phyloP scores from a whole-genome alignment of 2,888 invertebrate species.

The Sinotaia quadrata region DNA sequence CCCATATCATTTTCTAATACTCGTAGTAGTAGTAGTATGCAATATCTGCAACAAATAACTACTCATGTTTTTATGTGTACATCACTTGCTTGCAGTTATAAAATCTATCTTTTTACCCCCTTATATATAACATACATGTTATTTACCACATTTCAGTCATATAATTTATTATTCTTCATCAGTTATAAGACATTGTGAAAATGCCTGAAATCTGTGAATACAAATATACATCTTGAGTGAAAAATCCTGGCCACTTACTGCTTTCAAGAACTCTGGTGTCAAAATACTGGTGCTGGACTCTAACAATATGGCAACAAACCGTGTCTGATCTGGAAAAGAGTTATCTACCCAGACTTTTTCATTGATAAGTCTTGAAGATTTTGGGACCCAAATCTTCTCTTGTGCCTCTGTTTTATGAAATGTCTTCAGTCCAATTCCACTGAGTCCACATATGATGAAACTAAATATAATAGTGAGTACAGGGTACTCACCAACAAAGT shows the following conservation, averaged over 20 bases:
- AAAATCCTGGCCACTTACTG: no score
- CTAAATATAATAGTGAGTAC: constrained; percentile 47
- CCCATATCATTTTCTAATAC: no score
- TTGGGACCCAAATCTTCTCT: constrained; percentile 61
- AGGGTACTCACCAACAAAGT: constrained; percentile 52
- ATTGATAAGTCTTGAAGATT: constrained; percentile 48
- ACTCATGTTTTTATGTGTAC: no score
- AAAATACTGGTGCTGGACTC: constrained; percentile 44
- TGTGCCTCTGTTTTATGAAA: constrained; percentile 53
- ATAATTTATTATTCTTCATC: no score
- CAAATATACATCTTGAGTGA: no score
- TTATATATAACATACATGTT: no score
- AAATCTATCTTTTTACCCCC: neutral
- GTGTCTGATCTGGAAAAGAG: constrained; percentile 52
- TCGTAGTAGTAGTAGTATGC: no score
- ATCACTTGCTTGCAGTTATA: neutral
- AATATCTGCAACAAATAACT: no score
- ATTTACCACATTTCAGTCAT: no score
- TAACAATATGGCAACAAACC: constrained; percentile 50
- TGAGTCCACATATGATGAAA: constrained; percentile 50
- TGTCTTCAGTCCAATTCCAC: constrained; percentile 57
- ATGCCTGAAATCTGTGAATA: no score
- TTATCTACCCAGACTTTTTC: constrained; percentile 56
- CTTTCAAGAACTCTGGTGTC: constrained; percentile 44
- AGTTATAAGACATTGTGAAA: no score